Evolutionary conservation across 2,888 invertebrate species (phyloP), one percentile per base, ranked within the genome.

Genomic region (Lasius platythorax): DNA sequence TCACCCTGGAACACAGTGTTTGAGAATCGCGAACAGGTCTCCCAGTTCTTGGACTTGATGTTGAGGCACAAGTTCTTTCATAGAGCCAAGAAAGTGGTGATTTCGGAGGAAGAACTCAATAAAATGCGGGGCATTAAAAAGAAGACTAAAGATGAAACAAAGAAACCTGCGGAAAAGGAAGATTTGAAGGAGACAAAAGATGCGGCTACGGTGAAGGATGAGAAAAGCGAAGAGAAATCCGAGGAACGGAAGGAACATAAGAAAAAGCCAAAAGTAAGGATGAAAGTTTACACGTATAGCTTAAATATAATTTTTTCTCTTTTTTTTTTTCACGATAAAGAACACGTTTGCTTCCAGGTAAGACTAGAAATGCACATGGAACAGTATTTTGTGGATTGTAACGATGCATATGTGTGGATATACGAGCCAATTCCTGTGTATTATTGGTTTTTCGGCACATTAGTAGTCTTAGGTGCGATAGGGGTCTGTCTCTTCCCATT

Each of bases 401-500:
- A 97, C 56, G 99, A 99, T 95, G 99, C 99, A 0, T 99, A 98
- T 95, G 99, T 99, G 37, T 99, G 99, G 99, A 98, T 99, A 87
- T 99, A 99, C 95, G 99, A 99, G 95, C 99, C 99, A 0, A 98
- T 99, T 94, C 99, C 99, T 61, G 97, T 98, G 95, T 97, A 98
- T 95, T 98, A 98, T 95, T 99, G 99, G 98, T 96, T 99, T 89
- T 98, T 98, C 92, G 99, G 99, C n/a, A 96, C 97, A 11, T 95
- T 98, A 5, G 96, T 98, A 87, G 98, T 99, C 46, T 95, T 99
- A 81, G 99, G 98, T 33, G 98, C 99, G 46, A 98, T 99, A 92
- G 98, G 97, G 18, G 97, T 99, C 58, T 99, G 99, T 95, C 96
- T 99, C 94, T 99, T 99, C 96, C 99, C 99, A n/a, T 96, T 99